phyloP scores from a whole-genome alignment of 1,140 invertebrate genomes.

The Luehdorfia chinensis region DNA sequence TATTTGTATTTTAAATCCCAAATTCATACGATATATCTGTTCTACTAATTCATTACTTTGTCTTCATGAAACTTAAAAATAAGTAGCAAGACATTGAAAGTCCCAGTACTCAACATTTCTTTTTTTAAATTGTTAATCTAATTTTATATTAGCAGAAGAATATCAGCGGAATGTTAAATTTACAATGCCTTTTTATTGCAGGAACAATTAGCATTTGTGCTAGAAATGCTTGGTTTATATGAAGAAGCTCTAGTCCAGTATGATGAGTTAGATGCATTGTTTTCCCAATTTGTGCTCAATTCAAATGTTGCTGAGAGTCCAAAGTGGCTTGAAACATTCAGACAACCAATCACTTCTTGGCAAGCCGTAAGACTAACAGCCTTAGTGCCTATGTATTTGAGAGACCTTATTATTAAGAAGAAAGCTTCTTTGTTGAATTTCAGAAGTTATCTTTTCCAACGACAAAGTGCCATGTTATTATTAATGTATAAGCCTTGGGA shows the following conservation, averaged over 20 bases:
- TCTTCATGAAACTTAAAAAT: too few species aligned
- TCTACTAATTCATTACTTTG: too few species aligned
- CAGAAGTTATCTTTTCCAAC: slow-evolving; percentile 95
- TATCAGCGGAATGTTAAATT: too few species aligned
- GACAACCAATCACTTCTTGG: slow-evolving; percentile 87
- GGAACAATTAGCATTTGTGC: slow-evolving; percentile 96
- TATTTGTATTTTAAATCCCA: too few species aligned
- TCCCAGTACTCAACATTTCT: too few species aligned
- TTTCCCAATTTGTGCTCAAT: slow-evolving; percentile 97
- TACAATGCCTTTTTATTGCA: slow-evolving; percentile 77
- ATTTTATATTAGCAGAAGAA: too few species aligned
- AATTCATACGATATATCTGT: too few species aligned
- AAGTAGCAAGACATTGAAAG: too few species aligned
- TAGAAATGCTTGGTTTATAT: slow-evolving; percentile 95
- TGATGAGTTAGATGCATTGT: slow-evolving; percentile 97
- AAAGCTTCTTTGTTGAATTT: slow-evolving; percentile 91
- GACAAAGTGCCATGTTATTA: slow-evolving; percentile 93
- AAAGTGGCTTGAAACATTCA: slow-evolving; percentile 88
- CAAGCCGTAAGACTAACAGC: slow-evolving; percentile 87
- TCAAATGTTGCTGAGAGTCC: slow-evolving; percentile 90
- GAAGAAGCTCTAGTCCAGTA: slow-evolving; percentile 98
- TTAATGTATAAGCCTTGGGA: slow-evolving; percentile 88
- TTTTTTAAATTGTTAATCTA: too few species aligned
- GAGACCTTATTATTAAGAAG: slow-evolving; percentile 83
- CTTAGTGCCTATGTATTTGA: slow-evolving; percentile 81